A percentile compares a stretch with the other conserved stretches of the same genome.
Evolutionary conservation across 1,140 invertebrate genomes (phyloP).

Genomic region (Nasonia giraulti): DNA sequence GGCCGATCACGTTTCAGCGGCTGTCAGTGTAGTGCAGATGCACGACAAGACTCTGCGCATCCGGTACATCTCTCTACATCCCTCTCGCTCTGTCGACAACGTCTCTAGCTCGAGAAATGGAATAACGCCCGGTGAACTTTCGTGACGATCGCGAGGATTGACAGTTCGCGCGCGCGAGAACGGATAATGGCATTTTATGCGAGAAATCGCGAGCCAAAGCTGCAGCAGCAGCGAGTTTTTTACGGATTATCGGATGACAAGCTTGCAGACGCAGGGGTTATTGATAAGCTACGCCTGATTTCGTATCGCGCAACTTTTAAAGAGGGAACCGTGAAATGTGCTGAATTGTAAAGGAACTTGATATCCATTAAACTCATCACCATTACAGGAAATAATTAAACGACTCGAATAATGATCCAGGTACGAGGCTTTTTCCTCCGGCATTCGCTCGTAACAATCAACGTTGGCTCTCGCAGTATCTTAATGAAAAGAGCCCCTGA

Average conservation of each 20-base stretch:
- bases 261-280: not conserved
- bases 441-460: not conserved
- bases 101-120: not conserved
- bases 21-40: slow-evolving; percentile 47
- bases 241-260: not conserved
- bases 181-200: not conserved
- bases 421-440: not conserved
- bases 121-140: not conserved
- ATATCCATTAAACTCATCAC: not conserved
- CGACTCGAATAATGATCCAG: not conserved
- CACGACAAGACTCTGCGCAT: no score
- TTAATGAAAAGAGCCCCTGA: slow-evolving; percentile 22
- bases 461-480: not conserved
- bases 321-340: no score
- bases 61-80: no score
- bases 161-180: not conserved
- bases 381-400: not conserved
- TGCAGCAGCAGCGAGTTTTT: not conserved
- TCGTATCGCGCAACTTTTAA: no score
- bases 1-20: slow-evolving; percentile 65
- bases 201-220: not conserved
- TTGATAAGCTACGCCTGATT: no score
- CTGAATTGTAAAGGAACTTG: not conserved
- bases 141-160: slow-evolving; percentile 8
- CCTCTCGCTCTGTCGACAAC: not conserved